Conservation (phyloP, 2,888 invertebrate species). For the Crematogaster levior region DNA sequence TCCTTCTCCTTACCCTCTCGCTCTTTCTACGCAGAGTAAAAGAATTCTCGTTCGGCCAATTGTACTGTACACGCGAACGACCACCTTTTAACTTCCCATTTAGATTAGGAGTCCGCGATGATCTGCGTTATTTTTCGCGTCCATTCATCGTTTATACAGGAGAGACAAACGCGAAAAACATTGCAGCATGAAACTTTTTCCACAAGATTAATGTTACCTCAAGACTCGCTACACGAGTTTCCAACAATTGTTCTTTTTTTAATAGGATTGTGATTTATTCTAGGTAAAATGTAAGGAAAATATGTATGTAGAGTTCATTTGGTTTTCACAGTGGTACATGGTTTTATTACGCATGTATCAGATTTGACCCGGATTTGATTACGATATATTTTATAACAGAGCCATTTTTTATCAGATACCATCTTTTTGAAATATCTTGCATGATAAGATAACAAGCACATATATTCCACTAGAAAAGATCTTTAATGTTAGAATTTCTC, state of each 20-base stretch:
- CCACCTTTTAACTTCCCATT: constrained; percentile 74
- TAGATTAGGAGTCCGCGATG: constrained; percentile 70
- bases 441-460: background rate
- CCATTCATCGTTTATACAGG: constrained; percentile 16
- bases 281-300: background rate
- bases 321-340: background rate
- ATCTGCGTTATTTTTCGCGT: constrained; percentile 57
- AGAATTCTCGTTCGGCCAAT: constrained; percentile 75
- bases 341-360: constrained; percentile 22
- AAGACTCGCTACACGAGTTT: constrained; percentile 24
- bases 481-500: background rate
- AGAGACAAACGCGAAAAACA: constrained; percentile 36
- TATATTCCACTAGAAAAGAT: background rate
- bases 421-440: background rate
- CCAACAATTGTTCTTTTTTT: constrained; percentile 9
- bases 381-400: constrained; percentile 2
- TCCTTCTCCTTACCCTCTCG: background rate
- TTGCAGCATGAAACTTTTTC: constrained; percentile 44
- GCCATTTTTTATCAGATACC: background rate
- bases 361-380: constrained; percentile 32
- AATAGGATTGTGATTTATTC: constrained; percentile 46
- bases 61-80: constrained; percentile 55
- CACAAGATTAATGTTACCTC: constrained; percentile 59
- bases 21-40: constrained; percentile 63
- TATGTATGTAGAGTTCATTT: constrained; percentile 8